Evolutionary conservation across 2,113 vertebrate species (phyloP).

Genomic region (Bettongia penicillata): DNA sequence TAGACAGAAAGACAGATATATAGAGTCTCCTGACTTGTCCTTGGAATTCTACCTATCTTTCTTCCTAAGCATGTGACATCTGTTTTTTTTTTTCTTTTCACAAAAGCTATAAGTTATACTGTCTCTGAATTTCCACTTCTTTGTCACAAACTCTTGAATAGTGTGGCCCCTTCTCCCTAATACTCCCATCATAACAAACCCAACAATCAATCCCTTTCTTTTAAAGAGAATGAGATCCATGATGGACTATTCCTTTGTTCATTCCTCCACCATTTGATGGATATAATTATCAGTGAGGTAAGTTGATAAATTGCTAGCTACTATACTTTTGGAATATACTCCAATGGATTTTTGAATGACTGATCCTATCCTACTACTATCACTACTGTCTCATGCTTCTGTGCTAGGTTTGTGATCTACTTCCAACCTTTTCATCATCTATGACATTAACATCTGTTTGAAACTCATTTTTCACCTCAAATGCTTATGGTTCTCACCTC

Average conservation of each 20-base stretch:
- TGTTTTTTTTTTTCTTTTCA: not conserved
- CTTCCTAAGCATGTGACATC: not conserved
- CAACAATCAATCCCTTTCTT: not conserved
- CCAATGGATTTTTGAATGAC: not conserved
- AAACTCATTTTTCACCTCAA: not conserved
- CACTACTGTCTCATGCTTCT: not conserved
- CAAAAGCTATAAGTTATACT: not conserved
- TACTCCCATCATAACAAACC: not conserved
- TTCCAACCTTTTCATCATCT: not conserved
- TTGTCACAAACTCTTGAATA: not conserved
- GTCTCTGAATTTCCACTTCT: not conserved
- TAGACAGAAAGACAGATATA: not conserved
- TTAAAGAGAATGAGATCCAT: not conserved
- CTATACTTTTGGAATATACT: not conserved
- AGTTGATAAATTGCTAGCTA: not conserved
- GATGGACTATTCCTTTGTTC: not conserved
- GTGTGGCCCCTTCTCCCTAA: not conserved
- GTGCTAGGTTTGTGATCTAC: not conserved
- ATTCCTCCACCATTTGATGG: not conserved
- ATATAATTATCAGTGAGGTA: not conserved
- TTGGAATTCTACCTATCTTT: not conserved
- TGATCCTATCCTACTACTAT: not conserved
- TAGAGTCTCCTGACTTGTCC: not conserved
- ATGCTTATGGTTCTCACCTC: not conserved
- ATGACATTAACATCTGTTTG: not conserved